Evolutionary conservation across 2,888 invertebrate genomes (phyloP).

Genomic region (Callyntrura guangdongensis): DNA sequence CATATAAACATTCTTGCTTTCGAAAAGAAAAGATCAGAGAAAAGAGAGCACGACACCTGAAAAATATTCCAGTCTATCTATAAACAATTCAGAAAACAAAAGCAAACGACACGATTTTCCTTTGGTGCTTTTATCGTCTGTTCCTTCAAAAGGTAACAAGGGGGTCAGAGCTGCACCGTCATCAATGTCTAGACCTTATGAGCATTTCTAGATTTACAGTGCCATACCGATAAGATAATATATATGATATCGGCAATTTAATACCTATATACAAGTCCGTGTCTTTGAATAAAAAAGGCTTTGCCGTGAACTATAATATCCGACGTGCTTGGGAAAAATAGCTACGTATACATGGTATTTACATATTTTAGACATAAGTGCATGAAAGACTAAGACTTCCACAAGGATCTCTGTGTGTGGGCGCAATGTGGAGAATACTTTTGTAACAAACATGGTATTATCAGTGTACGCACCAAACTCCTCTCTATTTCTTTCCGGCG

Average conservation of each 20-base stretch:
- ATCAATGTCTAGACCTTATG: neutral
- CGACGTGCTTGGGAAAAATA: too few species aligned
- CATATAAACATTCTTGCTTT: neutral
- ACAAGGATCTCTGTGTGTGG: too few species aligned
- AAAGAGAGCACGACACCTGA: neutral
- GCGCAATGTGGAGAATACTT: too few species aligned
- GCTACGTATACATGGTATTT: too few species aligned
- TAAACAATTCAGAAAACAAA: conserved; percentile 51
- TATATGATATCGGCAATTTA: too few species aligned
- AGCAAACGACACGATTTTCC: conserved; percentile 1
- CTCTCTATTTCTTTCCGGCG: neutral
- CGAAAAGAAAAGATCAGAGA: neutral
- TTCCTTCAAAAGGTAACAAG: conserved; percentile 20
- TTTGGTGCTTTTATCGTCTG: conserved; percentile 1
- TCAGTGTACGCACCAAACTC: neutral
- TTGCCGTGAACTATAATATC: too few species aligned
- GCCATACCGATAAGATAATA: neutral
- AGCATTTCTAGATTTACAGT: too few species aligned
- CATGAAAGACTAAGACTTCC: too few species aligned
- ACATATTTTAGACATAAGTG: too few species aligned
- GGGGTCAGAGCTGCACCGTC: neutral
- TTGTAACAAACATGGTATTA: neutral
- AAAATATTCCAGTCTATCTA: conserved; percentile 49
- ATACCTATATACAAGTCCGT: too few species aligned
- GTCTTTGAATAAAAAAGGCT: too few species aligned